phyloP scores from a whole-genome alignment of 2,888 invertebrate genomes.

The Leptodirus hochenwartii region DNA sequence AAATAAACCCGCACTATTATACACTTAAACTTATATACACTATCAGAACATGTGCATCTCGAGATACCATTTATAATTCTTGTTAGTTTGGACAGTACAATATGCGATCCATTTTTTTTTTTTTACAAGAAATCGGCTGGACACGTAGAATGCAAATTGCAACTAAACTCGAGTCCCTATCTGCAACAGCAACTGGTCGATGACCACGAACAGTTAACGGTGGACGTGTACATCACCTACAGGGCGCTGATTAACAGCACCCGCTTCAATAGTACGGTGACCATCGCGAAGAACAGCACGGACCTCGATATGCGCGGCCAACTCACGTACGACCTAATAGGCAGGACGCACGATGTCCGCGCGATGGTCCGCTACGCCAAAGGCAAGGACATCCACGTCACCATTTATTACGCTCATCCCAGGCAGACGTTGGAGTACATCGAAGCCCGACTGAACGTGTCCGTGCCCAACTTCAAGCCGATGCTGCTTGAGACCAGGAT shows the following conservation, averaged over 20 bases:
- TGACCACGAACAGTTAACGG: constrained; percentile 36
- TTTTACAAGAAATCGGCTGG: constrained; percentile 44
- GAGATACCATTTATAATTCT: no score
- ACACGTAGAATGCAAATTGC: constrained; percentile 52
- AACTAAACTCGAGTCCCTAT: constrained; percentile 47
- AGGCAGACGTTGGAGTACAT: constrained; percentile 44
- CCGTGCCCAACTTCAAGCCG: constrained; percentile 55
- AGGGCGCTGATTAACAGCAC: constrained; percentile 30
- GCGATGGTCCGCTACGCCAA: constrained; percentile 35
- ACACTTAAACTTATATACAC: no score
- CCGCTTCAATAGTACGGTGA: constrained; percentile 41
- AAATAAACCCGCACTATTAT: no score
- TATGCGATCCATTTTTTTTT: constrained; percentile 12
- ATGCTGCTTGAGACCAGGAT: constrained; percentile 45
- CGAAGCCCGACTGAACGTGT: constrained; percentile 53
- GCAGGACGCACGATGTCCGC: constrained; percentile 33
- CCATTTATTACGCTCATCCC: constrained; percentile 39
- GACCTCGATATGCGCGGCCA: constrained; percentile 45
- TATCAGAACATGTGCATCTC: not conserved
- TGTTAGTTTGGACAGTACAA: constrained; percentile 4
- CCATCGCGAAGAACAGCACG: constrained; percentile 43
- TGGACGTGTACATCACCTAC: constrained; percentile 34
- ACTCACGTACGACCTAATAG: constrained; percentile 32
- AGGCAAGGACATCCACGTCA: constrained; percentile 37
- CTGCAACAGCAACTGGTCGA: constrained; percentile 28